phyloP scores from a whole-genome alignment of 2,797 vertebrate genomes.

The Paramormyrops hopkinsi region DNA sequence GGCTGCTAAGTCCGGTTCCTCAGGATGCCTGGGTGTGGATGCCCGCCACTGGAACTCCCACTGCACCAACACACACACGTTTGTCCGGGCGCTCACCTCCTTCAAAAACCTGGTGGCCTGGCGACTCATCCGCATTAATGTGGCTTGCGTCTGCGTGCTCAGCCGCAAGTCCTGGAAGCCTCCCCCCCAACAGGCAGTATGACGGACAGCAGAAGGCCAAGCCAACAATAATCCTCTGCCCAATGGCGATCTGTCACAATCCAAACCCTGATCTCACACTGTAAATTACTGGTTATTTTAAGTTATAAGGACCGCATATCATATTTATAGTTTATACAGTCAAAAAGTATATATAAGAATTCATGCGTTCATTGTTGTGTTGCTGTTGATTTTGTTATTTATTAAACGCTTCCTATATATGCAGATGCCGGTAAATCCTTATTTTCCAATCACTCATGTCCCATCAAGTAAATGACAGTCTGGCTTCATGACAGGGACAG shows the following conservation, averaged over 20 bases:
- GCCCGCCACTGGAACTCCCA: conserved; percentile 94
- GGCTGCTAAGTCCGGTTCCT: conserved; percentile 56
- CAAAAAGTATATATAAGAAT: conserved; percentile 49
- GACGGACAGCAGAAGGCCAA: neutral
- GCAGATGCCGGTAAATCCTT: conserved; percentile 1
- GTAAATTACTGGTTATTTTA: conserved; percentile 83
- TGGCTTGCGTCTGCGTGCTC: conserved; percentile 93
- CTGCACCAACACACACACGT: conserved; percentile 95
- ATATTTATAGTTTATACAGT: conserved; percentile 80
- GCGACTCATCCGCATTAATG: conserved; percentile 92
- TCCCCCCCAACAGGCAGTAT: neutral
- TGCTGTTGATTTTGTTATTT: conserved; percentile 78
- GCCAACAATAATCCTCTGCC: neutral
- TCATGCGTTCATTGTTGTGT: conserved; percentile 46
- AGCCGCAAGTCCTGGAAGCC: conserved; percentile 77
- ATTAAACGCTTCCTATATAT: conserved; percentile 83
- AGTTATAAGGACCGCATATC: conserved; percentile 83
- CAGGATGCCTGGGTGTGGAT: conserved; percentile 87
- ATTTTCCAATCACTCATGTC: conserved; percentile 12
- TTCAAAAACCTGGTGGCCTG: conserved; percentile 86
- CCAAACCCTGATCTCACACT: conserved; percentile 58
- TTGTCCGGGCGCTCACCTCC: conserved; percentile 87
- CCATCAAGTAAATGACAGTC: neutral
- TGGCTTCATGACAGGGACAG: neutral
- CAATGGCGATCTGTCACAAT: neutral